These are phyloP conservation scores for Motacilla tschutschensis DNA, from an alignment of 2,113 vertebrate genomes.

Conservation along the genomic window DNA sequence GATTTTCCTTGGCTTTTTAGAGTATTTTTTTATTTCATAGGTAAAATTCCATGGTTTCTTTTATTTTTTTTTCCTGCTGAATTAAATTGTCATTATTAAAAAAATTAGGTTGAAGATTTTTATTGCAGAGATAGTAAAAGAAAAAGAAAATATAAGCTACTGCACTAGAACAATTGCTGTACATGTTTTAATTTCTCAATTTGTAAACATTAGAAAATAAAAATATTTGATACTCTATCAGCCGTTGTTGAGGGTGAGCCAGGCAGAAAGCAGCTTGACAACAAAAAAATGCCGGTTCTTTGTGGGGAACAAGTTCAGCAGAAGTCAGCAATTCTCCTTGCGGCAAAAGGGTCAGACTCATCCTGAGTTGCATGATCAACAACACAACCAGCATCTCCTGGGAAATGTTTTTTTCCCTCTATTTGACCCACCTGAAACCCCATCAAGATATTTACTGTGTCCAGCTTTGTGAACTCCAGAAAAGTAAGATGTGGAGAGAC, in stretches of 20 bases:
- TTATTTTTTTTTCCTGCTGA: background rate
- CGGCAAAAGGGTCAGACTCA: fast-evolving
- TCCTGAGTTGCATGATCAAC: background rate
- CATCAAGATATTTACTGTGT: background rate
- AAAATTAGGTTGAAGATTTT: constrained; percentile 20
- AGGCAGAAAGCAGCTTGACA: background rate
- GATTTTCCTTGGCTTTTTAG: background rate
- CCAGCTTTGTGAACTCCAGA: background rate
- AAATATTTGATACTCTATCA: background rate
- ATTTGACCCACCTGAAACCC: background rate
- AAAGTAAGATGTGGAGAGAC: background rate
- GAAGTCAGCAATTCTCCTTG: background rate
- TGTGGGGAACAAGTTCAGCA: background rate
- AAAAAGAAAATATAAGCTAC: background rate
- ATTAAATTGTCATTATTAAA: background rate
- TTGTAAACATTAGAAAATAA: background rate
- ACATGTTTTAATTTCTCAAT: background rate
- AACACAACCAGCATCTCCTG: background rate
- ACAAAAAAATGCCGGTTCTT: fast-evolving
- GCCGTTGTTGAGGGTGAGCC: fast-evolving
- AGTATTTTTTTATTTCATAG: background rate
- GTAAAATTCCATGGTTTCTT: background rate
- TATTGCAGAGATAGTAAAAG: background rate
- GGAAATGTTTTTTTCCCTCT: background rate
- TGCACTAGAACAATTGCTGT: fast-evolving